Evolutionary conservation across 2,113 vertebrate genomes (phyloP), one percentile per base, ranked within the genome.

Genomic region (Sterna hirundo): DNA sequence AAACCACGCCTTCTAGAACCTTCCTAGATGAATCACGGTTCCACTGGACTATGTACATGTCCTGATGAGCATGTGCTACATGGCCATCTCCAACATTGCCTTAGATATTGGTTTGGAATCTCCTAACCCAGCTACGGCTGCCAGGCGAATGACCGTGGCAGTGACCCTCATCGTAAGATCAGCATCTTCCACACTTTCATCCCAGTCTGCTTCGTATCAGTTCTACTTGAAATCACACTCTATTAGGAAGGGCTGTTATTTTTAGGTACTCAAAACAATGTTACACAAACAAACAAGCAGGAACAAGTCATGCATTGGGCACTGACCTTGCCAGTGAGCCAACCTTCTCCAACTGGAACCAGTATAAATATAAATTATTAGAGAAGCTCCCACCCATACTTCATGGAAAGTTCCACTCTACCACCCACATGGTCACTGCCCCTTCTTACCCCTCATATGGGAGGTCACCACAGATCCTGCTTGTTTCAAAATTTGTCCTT

Each of bases 351-450:
- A 60, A 83, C 30, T 76, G 36, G n/a, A 88, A 77, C 36, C 27
- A 42, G 54, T 49, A 47, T 19, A 88, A 89, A 90, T 26, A 20
- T 38, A 55, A 96, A 89, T 74, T 62, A 47, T 54, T 23, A 91
- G 66, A 85, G 69, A 54, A 82, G 70, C 27, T 85, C 70, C 78
- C 83, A 88, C 44, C 44, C 64, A 9, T 2, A 38, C 30, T 88
- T 64, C n/a, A 85, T 58, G 79, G 82, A 94, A 94, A 90, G n/a
- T 92, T 92, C 88, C 40, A 84, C 34, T 54, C 49, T 86, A 38
- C 86, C 85, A 96, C 87, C 71, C 86, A 91, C 77, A 68, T 1
- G 16, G 80, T 23, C 78, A 83, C 49, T 80, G 49, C 27, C 66
- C 68, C 44, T 27, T 26, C 66, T 71, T 29, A 58, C 20, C 69